phyloP scores from a whole-genome alignment of 1,140 invertebrate species.

The Drosophila bifasciata region DNA sequence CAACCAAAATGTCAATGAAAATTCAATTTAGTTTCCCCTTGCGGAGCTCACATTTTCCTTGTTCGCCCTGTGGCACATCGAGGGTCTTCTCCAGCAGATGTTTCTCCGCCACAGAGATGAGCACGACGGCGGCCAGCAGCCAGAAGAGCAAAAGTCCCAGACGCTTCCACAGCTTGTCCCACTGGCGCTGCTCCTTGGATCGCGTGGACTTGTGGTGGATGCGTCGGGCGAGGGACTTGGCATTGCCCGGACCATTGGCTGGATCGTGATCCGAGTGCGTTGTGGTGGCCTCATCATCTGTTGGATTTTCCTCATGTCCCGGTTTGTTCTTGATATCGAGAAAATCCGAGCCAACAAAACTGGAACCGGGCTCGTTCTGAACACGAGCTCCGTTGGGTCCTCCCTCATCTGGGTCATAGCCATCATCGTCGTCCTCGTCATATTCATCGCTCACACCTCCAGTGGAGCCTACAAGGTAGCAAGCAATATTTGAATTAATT shows the following conservation, averaged over 20 bases:
- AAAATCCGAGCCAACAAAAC: slow-evolving; percentile 72
- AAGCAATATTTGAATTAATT: slow-evolving; percentile 32
- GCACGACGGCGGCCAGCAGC: slow-evolving; percentile 63
- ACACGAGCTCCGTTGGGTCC: slow-evolving; percentile 18
- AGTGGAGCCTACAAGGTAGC: slow-evolving; percentile 50
- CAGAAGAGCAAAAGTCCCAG: slow-evolving; percentile 64
- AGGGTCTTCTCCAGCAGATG: slow-evolving; percentile 77
- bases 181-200: slow-evolving; percentile 62
- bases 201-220: slow-evolving; percentile 69
- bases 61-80: slow-evolving; percentile 61
- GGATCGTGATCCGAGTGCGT: slow-evolving; percentile 76
- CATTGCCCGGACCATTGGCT: slow-evolving; percentile 62
- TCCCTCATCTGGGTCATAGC: slow-evolving; percentile 30
- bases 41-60: slow-evolving; percentile 60
- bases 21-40: background rate
- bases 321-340: slow-evolving; percentile 47
- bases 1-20: background rate
- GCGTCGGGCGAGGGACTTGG: slow-evolving; percentile 57
- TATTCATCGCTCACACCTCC: slow-evolving; percentile 52
- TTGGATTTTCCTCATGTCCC: slow-evolving; percentile 47
- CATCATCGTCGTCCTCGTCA: slow-evolving; percentile 39
- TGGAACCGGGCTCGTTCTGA: slow-evolving; percentile 49
- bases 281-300: slow-evolving; percentile 72
- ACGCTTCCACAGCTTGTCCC: slow-evolving; percentile 61
- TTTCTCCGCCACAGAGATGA: slow-evolving; percentile 75